Evolutionary conservation across 1,140 invertebrate species (phyloP).

Genomic region (Drosophila orena): DNA sequence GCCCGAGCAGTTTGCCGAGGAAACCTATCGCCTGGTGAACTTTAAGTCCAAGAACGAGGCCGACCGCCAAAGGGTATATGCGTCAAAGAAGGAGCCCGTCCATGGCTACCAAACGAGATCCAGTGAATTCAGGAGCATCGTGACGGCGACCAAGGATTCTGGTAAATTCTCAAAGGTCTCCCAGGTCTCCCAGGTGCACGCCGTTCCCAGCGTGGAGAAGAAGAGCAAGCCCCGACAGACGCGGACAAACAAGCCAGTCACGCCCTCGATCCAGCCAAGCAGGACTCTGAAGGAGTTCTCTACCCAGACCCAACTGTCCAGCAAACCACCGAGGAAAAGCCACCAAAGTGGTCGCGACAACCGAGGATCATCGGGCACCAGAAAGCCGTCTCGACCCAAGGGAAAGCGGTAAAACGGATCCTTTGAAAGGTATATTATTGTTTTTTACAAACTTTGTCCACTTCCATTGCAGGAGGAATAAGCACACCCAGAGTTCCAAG

Average conservation of each 20-base stretch:
- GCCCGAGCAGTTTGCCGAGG: constrained; percentile 91
- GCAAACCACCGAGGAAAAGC: constrained; percentile 55
- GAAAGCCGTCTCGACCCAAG: constrained; percentile 63
- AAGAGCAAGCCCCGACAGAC: constrained; percentile 55
- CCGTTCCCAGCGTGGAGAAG: constrained; percentile 38
- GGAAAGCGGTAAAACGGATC: constrained; percentile 57
- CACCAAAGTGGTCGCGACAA: constrained; percentile 31
- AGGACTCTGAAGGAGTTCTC: constrained; percentile 42
- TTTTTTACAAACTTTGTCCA: not conserved
- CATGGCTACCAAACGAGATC: constrained; percentile 53
- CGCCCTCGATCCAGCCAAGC: constrained; percentile 47
- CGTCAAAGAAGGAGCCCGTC: constrained; percentile 66
- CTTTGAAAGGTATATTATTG: too few species aligned
- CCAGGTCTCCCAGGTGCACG: constrained; percentile 41
- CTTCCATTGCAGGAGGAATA: constrained; percentile 52
- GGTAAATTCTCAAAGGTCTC: constrained; percentile 51
- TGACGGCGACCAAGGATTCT: constrained; percentile 36
- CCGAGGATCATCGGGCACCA: constrained; percentile 38
- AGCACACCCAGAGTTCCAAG: constrained; percentile 79
- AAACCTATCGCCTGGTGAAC: constrained; percentile 89
- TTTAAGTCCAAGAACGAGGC: constrained; percentile 79
- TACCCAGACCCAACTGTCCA: constrained; percentile 25
- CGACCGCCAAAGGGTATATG: constrained; percentile 49
- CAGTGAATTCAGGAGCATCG: constrained; percentile 35
- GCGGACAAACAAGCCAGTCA: constrained; percentile 61